phyloP scores from a whole-genome alignment of 2,113 vertebrate species.

The Irena cyanogastra region DNA sequence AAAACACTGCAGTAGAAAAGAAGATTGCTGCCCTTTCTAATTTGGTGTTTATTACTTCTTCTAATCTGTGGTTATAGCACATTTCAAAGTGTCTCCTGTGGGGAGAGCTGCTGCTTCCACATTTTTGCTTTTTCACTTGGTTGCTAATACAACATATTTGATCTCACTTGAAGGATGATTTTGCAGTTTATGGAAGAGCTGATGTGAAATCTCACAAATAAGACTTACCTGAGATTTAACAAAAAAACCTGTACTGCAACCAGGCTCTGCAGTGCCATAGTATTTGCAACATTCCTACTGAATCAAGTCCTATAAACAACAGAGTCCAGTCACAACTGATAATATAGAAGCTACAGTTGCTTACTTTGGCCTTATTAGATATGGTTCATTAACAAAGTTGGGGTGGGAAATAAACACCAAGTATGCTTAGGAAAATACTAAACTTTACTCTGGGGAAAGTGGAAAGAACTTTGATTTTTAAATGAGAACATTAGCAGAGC shows the following conservation, averaged over 20 bases:
- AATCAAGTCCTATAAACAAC: neutral
- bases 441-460: neutral
- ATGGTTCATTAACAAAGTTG: neutral
- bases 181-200: neutral
- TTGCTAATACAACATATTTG: neutral
- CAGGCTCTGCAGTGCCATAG: neutral
- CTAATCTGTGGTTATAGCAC: neutral
- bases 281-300: neutral
- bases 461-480: neutral
- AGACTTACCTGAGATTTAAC: neutral
- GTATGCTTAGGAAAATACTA: neutral
- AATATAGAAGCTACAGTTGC: neutral
- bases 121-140: neutral
- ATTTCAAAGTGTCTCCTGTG: neutral
- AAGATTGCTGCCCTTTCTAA: neutral
- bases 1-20: neutral
- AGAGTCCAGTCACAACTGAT: neutral
- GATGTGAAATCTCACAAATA: neutral
- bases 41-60: neutral
- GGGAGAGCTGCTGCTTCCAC: neutral
- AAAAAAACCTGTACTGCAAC: neutral
- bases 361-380: neutral
- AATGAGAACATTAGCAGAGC: neutral
- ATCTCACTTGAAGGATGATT: neutral
- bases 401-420: neutral